phyloP scores from a whole-genome alignment of 2,888 invertebrate species.

The Erynnis tages region DNA sequence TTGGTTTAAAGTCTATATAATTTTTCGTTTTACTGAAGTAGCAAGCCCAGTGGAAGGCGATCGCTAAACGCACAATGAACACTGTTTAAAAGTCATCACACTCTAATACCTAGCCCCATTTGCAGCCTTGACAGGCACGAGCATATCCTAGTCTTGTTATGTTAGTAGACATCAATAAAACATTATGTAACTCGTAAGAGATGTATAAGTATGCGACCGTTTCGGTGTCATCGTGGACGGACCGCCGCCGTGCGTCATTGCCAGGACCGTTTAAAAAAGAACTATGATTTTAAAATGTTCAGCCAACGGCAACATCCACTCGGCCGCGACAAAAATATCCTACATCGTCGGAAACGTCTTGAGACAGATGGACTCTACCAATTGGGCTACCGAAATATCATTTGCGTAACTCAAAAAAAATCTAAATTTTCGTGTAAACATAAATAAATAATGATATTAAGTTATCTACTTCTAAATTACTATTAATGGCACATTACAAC shows the following conservation, averaged over 20 bases:
- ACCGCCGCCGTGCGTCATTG: constrained; percentile 73
- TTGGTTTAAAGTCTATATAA: no score
- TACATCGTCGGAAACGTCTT: constrained; percentile 43
- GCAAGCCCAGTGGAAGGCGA: constrained; percentile 46
- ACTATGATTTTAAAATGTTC: constrained; percentile 55
- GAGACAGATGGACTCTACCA: constrained; percentile 21
- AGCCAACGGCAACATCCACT: constrained; percentile 50
- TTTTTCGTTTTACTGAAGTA: neutral
- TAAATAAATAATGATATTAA: constrained; percentile 3
- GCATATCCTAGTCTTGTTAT: constrained; percentile 65
- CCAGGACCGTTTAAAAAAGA: constrained; percentile 53
- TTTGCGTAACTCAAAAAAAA: constrained; percentile 11
- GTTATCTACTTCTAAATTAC: constrained; percentile 24
- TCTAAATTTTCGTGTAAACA: neutral
- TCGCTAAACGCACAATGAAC: constrained; percentile 49
- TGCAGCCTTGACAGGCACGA: constrained; percentile 67
- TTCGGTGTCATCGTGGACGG: constrained; percentile 54
- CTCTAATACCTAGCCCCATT: constrained; percentile 71
- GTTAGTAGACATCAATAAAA: constrained; percentile 79
- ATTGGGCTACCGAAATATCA: constrained; percentile 18
- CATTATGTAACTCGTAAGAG: constrained; percentile 45
- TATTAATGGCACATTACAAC: constrained; percentile 29
- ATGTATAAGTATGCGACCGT: constrained; percentile 51
- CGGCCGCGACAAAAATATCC: constrained; percentile 65
- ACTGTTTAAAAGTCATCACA: constrained; percentile 60